Base-by-base conservation (phyloP, 2,113 vertebrate species). In the Campylomormyrus tamandua region DNA sequence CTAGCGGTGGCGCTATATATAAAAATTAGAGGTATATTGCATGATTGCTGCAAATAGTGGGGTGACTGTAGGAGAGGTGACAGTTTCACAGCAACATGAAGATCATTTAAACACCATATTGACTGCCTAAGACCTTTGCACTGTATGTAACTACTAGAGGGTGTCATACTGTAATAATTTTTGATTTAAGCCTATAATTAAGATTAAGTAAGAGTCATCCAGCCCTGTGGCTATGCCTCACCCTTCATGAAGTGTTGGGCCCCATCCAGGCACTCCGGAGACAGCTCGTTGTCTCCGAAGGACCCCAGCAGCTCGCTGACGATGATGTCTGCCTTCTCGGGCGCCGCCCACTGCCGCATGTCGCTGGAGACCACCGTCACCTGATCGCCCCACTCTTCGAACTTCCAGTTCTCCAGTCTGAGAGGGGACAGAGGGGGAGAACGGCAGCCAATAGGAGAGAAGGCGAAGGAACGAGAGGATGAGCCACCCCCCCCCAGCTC, bases 361-460 rank as follows among this genome's bases (percentile, higher is more conserved):
- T 98, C 98, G 83, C 96, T 96, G 2, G 97, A 97, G 86, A 98
- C 97, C 90, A 98, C 98, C 0, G 96, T 97, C 94, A 98, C 98
- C 92, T 97, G 97, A 92, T 97, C 97, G 0, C 98, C 98, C 98
- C 98, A 98, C 94, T 98, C 97, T 92, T 98, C 98, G 91, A 97
- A 98, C 89, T 97, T 97, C 97, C 97, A 98, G 90, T 98, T 98
- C 93, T 98, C 97, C 83, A 98, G 92, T 91, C 98, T 98, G 92
- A 87, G 89, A 83, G 35, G 45, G 17, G 2, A 13, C 11, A 0
- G 1, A 74, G 11, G 11, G 56, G 42, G 24, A 46, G 5, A 80
- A 58, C 3, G 46, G 39, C 13, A 50, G 66, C 3, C 83, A 46
- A 48, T 48, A 42, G 2, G 19, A 46, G 9, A 13, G 39, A 48